These are phyloP conservation scores for Lithophane leautieri DNA, from an alignment of 2,888 invertebrate genomes.

Conservation along the genomic window DNA sequence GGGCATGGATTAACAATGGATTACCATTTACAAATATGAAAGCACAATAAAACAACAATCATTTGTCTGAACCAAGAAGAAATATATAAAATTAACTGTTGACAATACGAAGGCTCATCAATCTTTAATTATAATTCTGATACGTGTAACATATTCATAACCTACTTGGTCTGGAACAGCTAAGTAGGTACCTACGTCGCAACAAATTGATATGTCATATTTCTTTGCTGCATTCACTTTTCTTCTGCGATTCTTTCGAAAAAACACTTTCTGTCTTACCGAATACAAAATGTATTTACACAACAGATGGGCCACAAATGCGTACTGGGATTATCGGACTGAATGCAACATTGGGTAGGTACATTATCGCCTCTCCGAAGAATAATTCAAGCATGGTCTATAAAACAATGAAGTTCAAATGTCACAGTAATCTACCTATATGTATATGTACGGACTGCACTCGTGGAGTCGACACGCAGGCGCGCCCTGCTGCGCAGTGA, in stretches of 20 bases:
- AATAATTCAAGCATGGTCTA: conserved; percentile 23
- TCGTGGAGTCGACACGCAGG: conserved; percentile 53
- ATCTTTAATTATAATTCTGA: conserved; percentile 77
- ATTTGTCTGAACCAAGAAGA: conserved; percentile 65
- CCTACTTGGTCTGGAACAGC: conserved; percentile 72
- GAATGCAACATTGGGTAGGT: conserved; percentile 11
- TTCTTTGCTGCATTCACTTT: conserved; percentile 76
- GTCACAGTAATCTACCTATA: conserved; percentile 46
- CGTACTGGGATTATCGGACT: not conserved
- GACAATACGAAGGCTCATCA: conserved; percentile 79
- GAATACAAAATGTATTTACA: not conserved
- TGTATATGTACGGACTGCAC: conserved; percentile 29
- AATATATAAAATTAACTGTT: conserved; percentile 82
- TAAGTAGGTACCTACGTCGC: conserved; percentile 61
- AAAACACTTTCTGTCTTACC: conserved; percentile 4
- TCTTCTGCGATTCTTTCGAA: conserved; percentile 70
- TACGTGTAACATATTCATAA: conserved; percentile 78
- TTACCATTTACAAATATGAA: conserved; percentile 67
- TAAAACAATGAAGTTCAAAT: conserved; percentile 64
- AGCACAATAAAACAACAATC: conserved; percentile 68
- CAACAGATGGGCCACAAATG: not conserved
- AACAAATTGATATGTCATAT: conserved; percentile 84
- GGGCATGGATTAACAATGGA: conserved; percentile 72
- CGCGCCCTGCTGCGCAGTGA: conserved; percentile 85
- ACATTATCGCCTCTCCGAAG: conserved; percentile 37